A percentile compares a stretch with the other conserved stretches of the same genome.
These are phyloP conservation scores for Apotomis turbidana DNA, from an alignment of 2,888 invertebrate genomes.

Conservation along the genomic window DNA sequence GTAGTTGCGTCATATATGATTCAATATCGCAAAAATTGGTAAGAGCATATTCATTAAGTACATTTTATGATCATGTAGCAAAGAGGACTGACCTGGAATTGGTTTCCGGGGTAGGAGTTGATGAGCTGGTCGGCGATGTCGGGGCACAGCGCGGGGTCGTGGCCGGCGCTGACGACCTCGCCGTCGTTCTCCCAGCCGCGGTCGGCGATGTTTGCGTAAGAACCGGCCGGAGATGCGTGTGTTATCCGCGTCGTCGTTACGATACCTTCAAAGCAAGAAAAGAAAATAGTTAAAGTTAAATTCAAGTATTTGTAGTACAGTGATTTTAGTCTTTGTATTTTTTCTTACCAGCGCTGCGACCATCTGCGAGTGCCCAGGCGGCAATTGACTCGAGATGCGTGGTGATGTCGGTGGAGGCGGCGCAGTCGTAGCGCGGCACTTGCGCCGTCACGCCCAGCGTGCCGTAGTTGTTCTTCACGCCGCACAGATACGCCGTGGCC, in stretches of 20 bases:
- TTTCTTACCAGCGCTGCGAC: constrained; percentile 59
- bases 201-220: constrained; percentile 83
- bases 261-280: constrained; percentile 73
- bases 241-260: constrained; percentile 91
- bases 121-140: constrained; percentile 90
- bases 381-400: constrained; percentile 81
- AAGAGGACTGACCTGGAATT: constrained; percentile 78
- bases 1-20: not conserved
- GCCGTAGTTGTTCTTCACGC: constrained; percentile 76
- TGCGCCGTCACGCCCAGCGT: constrained; percentile 78
- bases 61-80: no score
- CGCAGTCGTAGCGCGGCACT: constrained; percentile 76
- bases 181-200: constrained; percentile 88
- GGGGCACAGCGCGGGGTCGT: constrained; percentile 78
- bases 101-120: constrained; percentile 81
- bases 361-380: constrained; percentile 81
- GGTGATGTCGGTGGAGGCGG: constrained; percentile 57
- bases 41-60: not conserved
- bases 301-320: no score
- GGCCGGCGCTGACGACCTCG: constrained; percentile 67
- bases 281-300: no score
- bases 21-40: not conserved
- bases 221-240: constrained; percentile 89
- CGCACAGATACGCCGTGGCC: constrained; percentile 79
- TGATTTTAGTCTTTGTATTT: no score